Evolutionary conservation across 1,140 invertebrate species (phyloP), one percentile per base, ranked within the genome.

Genomic region (Popillia japonica): DNA sequence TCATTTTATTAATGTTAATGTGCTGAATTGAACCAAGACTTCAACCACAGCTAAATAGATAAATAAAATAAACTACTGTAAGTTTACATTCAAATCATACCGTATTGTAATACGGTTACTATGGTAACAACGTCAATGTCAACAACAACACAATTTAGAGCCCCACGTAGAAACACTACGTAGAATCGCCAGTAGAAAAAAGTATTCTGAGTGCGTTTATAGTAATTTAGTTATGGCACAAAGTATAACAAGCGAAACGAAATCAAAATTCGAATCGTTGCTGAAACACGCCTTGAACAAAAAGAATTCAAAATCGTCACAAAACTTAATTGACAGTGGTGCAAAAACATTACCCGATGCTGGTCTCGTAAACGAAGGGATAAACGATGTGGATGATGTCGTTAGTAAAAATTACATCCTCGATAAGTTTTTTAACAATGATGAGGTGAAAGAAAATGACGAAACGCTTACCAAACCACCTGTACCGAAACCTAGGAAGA

Each of bases 351-450:
- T 55, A 75, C 14, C 72, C 55, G 75, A 75, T 48, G n/a, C 59
- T 11, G 40, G 59, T 27, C 23, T 73, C 2, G 17, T 77, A 44
- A 77, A 55, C 22, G 74, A 77, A 17, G 48, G 11, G 0, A 75
- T 59, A 42, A 41, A 75, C 55, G 10, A 27, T 76, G 75, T 44
- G 17, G 72, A 80, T 44, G 59, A 68, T n/a, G 55, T 75, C 10
- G 73, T 74, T 40, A 77, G 17, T 40, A 79, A 81, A 68, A 79
- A 81, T 68, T 81, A 80, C 48, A 82, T 83, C 34, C 76, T 83
- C 40, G 79, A 82, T 72, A 82, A 81, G 59, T 82, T 82, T 78
- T 78, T 82, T 40, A 79, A 77, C 77, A 42, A 80, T 22, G 34
- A 74, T 27, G 61, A 78, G 64, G 48, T 72, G 10, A 41, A 72